Percentiles rank a stretch among this genome's conserved stretches.
These are phyloP conservation scores for Pachydiplax longipennis DNA, from an alignment of 2,888 invertebrate species.

Conservation along the genomic window DNA sequence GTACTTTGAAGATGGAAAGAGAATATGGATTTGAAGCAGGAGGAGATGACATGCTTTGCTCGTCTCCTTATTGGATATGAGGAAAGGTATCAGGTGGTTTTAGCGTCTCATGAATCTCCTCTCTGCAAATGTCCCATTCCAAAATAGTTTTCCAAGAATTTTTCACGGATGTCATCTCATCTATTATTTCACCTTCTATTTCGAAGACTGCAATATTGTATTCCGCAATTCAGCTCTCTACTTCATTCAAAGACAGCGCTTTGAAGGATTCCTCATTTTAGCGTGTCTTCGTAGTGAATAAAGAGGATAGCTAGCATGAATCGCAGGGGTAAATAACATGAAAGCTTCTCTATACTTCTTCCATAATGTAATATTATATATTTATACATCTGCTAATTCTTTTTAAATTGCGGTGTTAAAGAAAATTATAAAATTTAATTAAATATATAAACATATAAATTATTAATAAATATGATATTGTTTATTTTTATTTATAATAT, in stretches of 20 bases:
- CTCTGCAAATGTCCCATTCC: not conserved
- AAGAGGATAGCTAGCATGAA: too few relatives aligned
- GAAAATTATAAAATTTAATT: too few relatives aligned
- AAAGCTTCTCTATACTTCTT: too few relatives aligned
- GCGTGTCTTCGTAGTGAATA: too few relatives aligned
- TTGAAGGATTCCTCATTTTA: too few relatives aligned
- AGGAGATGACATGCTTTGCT: not conserved
- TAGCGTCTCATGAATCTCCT: not conserved
- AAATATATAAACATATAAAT: too few relatives aligned
- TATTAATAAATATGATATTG: too few relatives aligned
- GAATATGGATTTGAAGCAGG: not conserved
- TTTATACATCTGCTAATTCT: too few relatives aligned
- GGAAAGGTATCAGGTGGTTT: not conserved
- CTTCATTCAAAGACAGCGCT: not conserved
- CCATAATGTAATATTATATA: too few relatives aligned
- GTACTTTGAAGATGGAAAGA: not conserved
- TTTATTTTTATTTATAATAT: too few relatives aligned
- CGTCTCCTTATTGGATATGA: not conserved
- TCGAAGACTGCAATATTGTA: not conserved
- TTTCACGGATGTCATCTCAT: not conserved
- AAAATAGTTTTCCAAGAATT: not conserved
- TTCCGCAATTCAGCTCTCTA: not conserved
- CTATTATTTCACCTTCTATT: not conserved
- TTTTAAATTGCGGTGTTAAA: too few relatives aligned
- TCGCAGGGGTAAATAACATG: too few relatives aligned